These are phyloP conservation scores for Oncorhynchus mykiss DNA, from an alignment of 2,113 vertebrate genomes.

Conservation along the genomic window DNA sequence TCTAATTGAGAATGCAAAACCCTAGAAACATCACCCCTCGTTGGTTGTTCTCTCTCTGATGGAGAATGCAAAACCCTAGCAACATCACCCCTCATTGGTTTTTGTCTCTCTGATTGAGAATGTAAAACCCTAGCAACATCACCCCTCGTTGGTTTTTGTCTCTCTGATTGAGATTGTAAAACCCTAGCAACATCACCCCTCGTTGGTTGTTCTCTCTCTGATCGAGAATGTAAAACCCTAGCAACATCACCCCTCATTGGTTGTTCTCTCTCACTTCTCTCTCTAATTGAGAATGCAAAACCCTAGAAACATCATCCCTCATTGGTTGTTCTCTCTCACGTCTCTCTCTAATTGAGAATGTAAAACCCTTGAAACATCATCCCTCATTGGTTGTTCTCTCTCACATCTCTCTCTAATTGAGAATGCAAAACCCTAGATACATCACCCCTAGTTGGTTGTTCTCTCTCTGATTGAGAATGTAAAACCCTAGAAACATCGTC, in stretches of 20 bases:
- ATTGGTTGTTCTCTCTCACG: conserved; percentile 50
- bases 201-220: conserved; percentile 46
- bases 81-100: conserved; percentile 26
- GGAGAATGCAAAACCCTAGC: conserved; percentile 15
- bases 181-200: conserved; percentile 9
- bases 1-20: conserved; percentile 56
- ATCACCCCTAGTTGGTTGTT: conserved; percentile 39
- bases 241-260: conserved; percentile 11
- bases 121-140: conserved; percentile 33
- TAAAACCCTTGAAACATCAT: too few relatives aligned
- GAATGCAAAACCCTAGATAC: conserved; percentile 39
- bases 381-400: conserved; percentile 45
- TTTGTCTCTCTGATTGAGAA: conserved; percentile 52
- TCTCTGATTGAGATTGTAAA: conserved; percentile 56
- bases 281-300: conserved; percentile 57
- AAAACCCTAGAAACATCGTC: conserved; percentile 19
- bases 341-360: conserved; percentile 54
- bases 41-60: conserved; percentile 51
- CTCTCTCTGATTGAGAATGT: conserved; percentile 51
- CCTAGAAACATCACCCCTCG: background rate
- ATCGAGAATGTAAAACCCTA: conserved; percentile 30
- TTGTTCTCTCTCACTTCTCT: too few relatives aligned
- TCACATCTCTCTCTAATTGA: conserved; percentile 54
- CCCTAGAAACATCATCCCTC: background rate
- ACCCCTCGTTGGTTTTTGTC: conserved; percentile 38